phyloP scores from a whole-genome alignment of 2,797 vertebrate genomes.

The Lagorchestes hirsutus region DNA sequence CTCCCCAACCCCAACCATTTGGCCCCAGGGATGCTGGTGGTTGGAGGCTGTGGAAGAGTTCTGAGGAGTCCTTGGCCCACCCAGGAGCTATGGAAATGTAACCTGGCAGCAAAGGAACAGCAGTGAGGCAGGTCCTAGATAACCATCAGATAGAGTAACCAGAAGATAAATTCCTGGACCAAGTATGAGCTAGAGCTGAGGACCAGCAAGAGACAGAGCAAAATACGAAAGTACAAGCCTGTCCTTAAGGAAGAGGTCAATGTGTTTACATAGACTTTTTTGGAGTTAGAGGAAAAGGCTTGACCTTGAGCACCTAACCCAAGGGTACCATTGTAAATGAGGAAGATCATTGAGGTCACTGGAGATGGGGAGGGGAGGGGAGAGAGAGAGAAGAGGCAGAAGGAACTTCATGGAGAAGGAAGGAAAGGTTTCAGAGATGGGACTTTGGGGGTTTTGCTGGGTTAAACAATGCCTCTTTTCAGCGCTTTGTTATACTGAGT shows the following conservation, averaged over 20 bases:
- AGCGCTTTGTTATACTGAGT: not conserved
- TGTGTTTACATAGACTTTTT: not conserved
- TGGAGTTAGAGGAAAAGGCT: not conserved
- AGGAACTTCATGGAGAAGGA: not conserved
- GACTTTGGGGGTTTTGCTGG: not conserved
- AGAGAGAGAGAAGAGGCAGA: not conserved
- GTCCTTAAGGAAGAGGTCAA: not conserved
- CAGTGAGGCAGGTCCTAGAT: not conserved
- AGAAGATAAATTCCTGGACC: not conserved
- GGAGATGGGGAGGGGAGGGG: not conserved
- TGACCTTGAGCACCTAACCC: not conserved
- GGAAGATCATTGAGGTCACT: not conserved
- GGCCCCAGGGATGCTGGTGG: not conserved
- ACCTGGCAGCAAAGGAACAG: not conserved
- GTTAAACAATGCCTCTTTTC: not conserved
- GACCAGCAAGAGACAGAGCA: not conserved
- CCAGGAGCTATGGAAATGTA: not conserved
- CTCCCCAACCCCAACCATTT: not conserved
- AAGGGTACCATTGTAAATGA: not conserved
- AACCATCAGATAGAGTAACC: not conserved
- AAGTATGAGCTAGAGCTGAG: not conserved
- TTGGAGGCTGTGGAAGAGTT: not conserved
- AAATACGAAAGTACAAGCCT: not conserved
- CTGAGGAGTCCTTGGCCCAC: not conserved
- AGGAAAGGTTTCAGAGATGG: not conserved